Conservation (phyloP, 2,888 invertebrate genomes). For the Eristalis intricaria region DNA sequence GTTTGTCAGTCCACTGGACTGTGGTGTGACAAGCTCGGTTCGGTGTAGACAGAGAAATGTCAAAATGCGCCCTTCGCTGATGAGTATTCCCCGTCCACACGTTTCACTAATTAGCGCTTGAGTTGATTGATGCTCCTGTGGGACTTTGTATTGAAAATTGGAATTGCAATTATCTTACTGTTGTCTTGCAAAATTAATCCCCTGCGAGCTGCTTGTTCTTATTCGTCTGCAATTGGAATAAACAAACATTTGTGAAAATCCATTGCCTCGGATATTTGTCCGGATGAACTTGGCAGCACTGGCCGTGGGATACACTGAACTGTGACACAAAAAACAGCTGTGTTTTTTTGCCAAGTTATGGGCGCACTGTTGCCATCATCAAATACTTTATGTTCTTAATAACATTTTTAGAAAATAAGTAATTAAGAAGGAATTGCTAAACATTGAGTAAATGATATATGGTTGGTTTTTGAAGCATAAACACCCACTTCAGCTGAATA, state of each 20-base stretch:
- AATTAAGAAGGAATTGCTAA: neutral
- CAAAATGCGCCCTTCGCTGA: slow-evolving; percentile 39
- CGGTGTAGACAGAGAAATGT: slow-evolving; percentile 55
- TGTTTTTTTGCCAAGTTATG: neutral
- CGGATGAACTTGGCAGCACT: neutral
- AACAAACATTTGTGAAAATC: neutral
- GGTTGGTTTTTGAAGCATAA: no score
- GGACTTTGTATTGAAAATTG: neutral
- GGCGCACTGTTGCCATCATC: neutral
- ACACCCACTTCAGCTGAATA: no score
- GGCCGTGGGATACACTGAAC: neutral
- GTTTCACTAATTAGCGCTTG: neutral
- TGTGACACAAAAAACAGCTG: neutral
- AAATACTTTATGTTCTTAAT: neutral
- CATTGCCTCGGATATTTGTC: neutral
- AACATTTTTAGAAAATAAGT: neutral
- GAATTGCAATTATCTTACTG: neutral
- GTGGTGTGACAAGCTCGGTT: slow-evolving; percentile 35
- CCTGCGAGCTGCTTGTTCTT: neutral
- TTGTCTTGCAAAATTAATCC: neutral
- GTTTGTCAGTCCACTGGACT: slow-evolving; percentile 42
- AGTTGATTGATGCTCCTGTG: neutral
- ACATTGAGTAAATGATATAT: no score
- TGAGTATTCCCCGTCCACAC: neutral
- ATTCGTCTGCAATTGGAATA: neutral